Evolutionary conservation across 2,113 vertebrate genomes (phyloP), one percentile per base, ranked within the genome.

Genomic region (Chlorocebus sabaeus): DNA sequence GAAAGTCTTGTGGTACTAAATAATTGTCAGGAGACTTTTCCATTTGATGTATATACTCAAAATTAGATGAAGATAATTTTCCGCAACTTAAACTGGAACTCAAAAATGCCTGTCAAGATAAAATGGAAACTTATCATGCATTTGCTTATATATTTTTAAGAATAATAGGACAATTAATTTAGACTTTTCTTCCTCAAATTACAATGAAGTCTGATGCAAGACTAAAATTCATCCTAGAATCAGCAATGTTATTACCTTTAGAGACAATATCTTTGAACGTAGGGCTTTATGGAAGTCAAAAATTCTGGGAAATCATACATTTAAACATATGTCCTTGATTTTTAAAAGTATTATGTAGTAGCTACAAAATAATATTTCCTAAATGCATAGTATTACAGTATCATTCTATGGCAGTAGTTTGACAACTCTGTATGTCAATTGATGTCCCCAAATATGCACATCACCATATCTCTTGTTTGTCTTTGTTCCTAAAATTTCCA

Each of bases 21-120:
- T 90, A 88, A 90, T 38, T 67, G 38, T 67, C 90, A 96, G 18
- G 22, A 70, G 38, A 25, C 3, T 76, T 55, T 89, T 32, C 82
- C 57, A 88, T 82, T 95, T 92, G 43, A 70, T 80, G 22, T 75
- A 75, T 38, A 25, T 85, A 45, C 50, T 68, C 93, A 43, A 81
- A 90, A 90, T 92, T 92, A 90, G 38, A 55, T 90, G 22, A 92
- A 82, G 38, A 50, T 68, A 18, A 84, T 95, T 95, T 93, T 93
- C 35, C 91, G 8, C 61, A 86, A 70, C 80, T 90, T 85, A 68
- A 73, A 11, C 64, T 48, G 11, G 9, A 61, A 78, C 25, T 78
- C 30, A 90, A 76, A 95, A 67, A 72, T 94, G 14, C 1, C 35
- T 89, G 20, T 67, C 35, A 80, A 13, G 8, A 67, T 76, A 59